phyloP scores from a whole-genome alignment of 2,113 vertebrate genomes.

The Phyllostomus hastatus region DNA sequence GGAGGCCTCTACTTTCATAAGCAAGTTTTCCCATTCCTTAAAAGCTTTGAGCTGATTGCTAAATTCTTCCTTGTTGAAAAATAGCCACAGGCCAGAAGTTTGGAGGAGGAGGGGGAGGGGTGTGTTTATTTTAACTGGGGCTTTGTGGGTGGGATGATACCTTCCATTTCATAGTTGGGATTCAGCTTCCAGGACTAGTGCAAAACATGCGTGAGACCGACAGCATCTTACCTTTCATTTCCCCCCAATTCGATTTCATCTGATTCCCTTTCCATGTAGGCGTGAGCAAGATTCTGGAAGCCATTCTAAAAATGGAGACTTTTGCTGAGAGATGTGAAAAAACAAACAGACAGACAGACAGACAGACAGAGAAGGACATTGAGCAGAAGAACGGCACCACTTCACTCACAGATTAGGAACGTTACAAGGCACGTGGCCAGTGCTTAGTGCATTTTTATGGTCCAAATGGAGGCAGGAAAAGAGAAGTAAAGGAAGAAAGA shows the following conservation, averaged over 20 bases:
- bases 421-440: too few relatives aligned
- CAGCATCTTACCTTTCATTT: background rate
- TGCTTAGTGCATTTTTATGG: background rate
- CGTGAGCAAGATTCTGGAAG: background rate
- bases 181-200: background rate
- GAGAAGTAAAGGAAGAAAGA: background rate
- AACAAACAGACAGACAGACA: background rate
- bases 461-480: background rate
- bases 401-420: background rate
- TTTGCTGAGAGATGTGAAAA: background rate
- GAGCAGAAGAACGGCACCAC: background rate
- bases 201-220: background rate
- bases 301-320: background rate
- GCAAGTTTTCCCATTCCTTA: background rate
- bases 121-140: background rate
- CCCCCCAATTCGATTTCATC: background rate
- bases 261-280: background rate
- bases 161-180: background rate
- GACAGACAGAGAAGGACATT: background rate
- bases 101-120: fast-evolving
- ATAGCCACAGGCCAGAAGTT: background rate
- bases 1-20: fast-evolving
- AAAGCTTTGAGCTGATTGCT: background rate
- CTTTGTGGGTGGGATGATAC: background rate
- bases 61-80: background rate